A percentile compares a stretch with the other conserved stretches of the same genome.
phyloP scores from a whole-genome alignment of 2,113 vertebrate species.

The Syrrhaptes paradoxus region DNA sequence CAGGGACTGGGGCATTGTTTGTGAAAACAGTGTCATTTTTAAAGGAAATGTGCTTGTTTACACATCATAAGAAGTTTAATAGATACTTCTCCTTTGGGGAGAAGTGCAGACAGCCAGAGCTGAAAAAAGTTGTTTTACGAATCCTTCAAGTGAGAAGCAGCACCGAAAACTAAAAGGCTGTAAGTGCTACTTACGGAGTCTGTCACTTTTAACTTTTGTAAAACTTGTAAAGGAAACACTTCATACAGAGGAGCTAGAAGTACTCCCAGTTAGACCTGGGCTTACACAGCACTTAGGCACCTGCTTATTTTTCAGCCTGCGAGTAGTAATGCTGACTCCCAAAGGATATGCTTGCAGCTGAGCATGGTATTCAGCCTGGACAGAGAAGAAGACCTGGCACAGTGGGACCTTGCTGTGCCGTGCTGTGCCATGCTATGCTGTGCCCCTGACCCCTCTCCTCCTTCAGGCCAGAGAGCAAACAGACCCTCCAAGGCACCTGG shows the following conservation, averaged over 20 bases:
- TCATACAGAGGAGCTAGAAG: accelerated
- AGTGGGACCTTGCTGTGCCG: accelerated
- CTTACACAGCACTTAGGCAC: neutral
- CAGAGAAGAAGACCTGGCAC: neutral
- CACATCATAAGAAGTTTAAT: conserved; percentile 40
- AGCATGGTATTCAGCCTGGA: neutral
- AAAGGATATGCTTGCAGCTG: neutral
- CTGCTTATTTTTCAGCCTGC: neutral
- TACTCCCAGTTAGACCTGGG: neutral
- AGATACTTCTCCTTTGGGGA: conserved; percentile 21
- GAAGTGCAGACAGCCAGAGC: neutral
- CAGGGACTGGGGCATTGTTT: conserved; percentile 21
- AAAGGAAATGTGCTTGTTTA: conserved; percentile 49
- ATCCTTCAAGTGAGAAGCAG: neutral
- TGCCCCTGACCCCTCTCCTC: neutral
- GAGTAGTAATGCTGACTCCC: neutral
- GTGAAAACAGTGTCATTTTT: conserved; percentile 26
- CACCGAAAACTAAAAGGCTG: neutral
- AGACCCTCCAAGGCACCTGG: neutral
- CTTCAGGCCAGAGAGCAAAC: neutral
- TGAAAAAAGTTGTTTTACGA: neutral
- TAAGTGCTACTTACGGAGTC: neutral
- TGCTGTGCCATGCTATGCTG: accelerated
- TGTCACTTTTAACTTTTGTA: neutral
- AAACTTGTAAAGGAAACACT: neutral